Evolutionary conservation across 1,140 invertebrate species (phyloP), one percentile per base, ranked within the genome.

Genomic region (Drosophila athabasca): DNA sequence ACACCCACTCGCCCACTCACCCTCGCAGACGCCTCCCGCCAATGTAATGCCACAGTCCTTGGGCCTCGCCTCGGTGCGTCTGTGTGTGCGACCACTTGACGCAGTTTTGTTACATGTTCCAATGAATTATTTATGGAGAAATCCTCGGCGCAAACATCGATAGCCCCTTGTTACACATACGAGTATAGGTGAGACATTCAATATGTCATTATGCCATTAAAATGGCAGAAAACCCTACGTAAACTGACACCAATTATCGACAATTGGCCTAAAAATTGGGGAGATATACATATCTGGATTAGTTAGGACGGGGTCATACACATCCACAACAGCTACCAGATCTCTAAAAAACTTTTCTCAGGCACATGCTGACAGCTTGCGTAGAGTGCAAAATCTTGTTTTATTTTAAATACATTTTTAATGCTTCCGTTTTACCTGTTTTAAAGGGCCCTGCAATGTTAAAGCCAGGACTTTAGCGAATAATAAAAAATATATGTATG

Each of bases 41-140:
- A 46, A 45, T 78, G 75, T 83, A 76, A 84, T 66, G 54, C 60
- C 62, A 84, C 72, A 62, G 55, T 46, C 26, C 44, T 8, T n/a
- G 22, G 46, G 11, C 31, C 22, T 51, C 46, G 26, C 52, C 22
- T 51, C 46, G 26, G 45, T 9, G n/a, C 11, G 43, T 19, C 54
- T 31, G 54, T 55, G 50, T 35, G 70, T 35, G 60, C 29, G 49
- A 29, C 67, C 70, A 72, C 70, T 73, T 73, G 67, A 73, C 70
- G 70, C 71, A 76, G 55, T 75, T 75, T 58, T 65, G 72, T 67
- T 75, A 75, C 75, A 74, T 68, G 66, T 69, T 77, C 62, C 67
- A 64, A 79, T 83, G 59, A 82, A 85, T 85, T 78, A 87, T 87
- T 78, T 87, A 87, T 85, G 74, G 61, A 49, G 59, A 65, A 76